Percentiles rank a stretch among this genome's conserved stretches.
phyloP scores from a whole-genome alignment of 2,888 invertebrate genomes.

The Oxyteleia sp. region DNA sequence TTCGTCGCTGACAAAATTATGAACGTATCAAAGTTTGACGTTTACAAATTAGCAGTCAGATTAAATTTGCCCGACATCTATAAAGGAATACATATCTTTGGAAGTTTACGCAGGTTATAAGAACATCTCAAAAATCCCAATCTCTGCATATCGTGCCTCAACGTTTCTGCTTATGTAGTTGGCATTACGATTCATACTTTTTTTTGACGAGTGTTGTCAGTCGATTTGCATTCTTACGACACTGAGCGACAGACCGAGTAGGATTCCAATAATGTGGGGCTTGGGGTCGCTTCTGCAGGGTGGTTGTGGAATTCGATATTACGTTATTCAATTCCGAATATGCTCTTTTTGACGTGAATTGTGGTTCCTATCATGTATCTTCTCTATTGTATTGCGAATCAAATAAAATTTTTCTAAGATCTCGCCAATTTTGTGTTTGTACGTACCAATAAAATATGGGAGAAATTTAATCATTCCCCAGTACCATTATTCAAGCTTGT shows the following conservation, averaged over 20 bases:
- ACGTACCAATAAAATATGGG: slow-evolving; percentile 23
- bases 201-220: slow-evolving; percentile 75
- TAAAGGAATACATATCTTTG: slow-evolving; percentile 23
- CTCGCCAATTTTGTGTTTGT: slow-evolving; percentile 37
- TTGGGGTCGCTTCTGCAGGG: slow-evolving; percentile 75
- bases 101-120: slow-evolving; percentile 36
- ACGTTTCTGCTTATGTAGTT: slow-evolving; percentile 68
- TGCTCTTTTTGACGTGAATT: slow-evolving; percentile 75
- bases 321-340: slow-evolving; percentile 83
- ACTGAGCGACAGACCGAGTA: slow-evolving; percentile 75
- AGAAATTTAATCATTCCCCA: slow-evolving; percentile 18
- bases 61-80: slow-evolving; percentile 36
- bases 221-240: slow-evolving; percentile 80
- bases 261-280: slow-evolving; percentile 82
- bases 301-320: slow-evolving; percentile 84
- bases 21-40: slow-evolving; percentile 64
- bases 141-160: slow-evolving; percentile 66
- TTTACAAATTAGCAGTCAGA: slow-evolving; percentile 55
- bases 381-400: slow-evolving; percentile 48
- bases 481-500: neutral
- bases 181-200: slow-evolving; percentile 72
- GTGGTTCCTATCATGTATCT: slow-evolving; percentile 62
- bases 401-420: slow-evolving; percentile 55
- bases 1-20: slow-evolving; percentile 60
- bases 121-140: slow-evolving; percentile 70